phyloP scores from a whole-genome alignment of 1,140 invertebrate species.

The Druon quercuslanigerum region DNA sequence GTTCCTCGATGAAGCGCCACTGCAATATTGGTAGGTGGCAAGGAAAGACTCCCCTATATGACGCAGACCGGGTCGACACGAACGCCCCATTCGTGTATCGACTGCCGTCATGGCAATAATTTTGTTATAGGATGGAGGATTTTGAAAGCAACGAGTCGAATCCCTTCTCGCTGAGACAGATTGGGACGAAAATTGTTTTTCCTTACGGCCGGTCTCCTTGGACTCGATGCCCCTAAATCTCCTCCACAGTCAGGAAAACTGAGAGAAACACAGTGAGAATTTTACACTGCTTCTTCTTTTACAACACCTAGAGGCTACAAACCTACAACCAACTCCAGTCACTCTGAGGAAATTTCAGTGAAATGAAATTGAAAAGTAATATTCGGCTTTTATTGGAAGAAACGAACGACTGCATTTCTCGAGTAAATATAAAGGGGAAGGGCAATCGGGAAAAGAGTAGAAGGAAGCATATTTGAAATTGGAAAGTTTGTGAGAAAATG shows the following conservation, averaged over 20 bases:
- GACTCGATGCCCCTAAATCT: slow-evolving; percentile 27
- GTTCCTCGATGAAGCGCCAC: slow-evolving; percentile 17
- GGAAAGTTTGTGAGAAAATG: too few species aligned
- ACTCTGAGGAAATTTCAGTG: slow-evolving; percentile 12
- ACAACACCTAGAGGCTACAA: slow-evolving; percentile 24
- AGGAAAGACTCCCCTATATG: slow-evolving; percentile 45
- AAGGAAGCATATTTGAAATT: too few species aligned
- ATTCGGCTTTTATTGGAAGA: slow-evolving; percentile 18
- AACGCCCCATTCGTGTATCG: slow-evolving; percentile 64
- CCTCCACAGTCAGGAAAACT: background rate
- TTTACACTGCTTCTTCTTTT: slow-evolving; percentile 20
- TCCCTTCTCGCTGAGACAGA: slow-evolving; percentile 39
- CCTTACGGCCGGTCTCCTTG: slow-evolving; percentile 22
- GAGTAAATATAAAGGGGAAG: background rate
- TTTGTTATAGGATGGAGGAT: slow-evolving; percentile 55
- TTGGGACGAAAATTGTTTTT: slow-evolving; percentile 54
- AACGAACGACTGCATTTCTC: slow-evolving; percentile 17
- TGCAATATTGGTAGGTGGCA: slow-evolving; percentile 17
- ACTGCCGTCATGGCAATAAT: slow-evolving; percentile 56
- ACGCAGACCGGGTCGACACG: slow-evolving; percentile 44
- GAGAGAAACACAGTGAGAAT: slow-evolving; percentile 19
- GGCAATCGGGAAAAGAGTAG: too few species aligned
- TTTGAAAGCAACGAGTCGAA: slow-evolving; percentile 35
- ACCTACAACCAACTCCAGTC: slow-evolving; percentile 16
- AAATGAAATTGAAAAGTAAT: slow-evolving; percentile 30